Evolutionary conservation across 2,888 invertebrate species (phyloP).

Genomic region (Himalopsyche tibetana): DNA sequence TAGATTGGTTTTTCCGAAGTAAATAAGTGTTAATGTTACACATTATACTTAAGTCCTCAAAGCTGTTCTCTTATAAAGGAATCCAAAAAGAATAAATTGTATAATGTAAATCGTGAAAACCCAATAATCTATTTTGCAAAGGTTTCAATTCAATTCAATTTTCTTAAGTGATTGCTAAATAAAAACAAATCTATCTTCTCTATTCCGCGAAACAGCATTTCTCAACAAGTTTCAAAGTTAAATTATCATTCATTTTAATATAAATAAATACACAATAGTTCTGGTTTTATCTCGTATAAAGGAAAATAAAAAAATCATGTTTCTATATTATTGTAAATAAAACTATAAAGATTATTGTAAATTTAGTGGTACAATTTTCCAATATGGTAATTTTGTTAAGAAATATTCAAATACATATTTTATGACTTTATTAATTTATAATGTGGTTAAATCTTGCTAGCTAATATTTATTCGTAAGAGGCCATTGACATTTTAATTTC

Average conservation of each 20-base stretch:
- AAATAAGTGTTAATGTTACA: slow-evolving; percentile 39
- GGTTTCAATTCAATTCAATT: slow-evolving; percentile 43
- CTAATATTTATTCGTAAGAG: no score
- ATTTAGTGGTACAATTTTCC: no score
- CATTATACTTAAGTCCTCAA: slow-evolving; percentile 41
- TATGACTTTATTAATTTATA: no score
- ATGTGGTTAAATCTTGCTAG: no score
- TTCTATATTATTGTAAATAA: no score
- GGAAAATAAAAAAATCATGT: no score
- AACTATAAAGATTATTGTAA: no score
- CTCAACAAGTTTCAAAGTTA: neutral
- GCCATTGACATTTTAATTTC: no score
- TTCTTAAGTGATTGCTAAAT: slow-evolving; percentile 43
- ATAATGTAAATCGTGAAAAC: slow-evolving; percentile 43
- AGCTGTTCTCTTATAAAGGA: slow-evolving; percentile 30
- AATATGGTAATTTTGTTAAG: no score
- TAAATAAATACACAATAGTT: neutral
- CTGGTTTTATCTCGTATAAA: no score
- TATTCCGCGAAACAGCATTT: neutral
- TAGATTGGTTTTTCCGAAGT: slow-evolving; percentile 22
- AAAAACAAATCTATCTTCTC: slow-evolving; percentile 42
- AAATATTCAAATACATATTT: no score
- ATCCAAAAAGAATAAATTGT: slow-evolving; percentile 36
- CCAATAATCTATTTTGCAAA: slow-evolving; percentile 42
- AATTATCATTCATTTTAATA: neutral